phyloP scores from a whole-genome alignment of 2,888 invertebrate genomes.

The Seira ritae region DNA sequence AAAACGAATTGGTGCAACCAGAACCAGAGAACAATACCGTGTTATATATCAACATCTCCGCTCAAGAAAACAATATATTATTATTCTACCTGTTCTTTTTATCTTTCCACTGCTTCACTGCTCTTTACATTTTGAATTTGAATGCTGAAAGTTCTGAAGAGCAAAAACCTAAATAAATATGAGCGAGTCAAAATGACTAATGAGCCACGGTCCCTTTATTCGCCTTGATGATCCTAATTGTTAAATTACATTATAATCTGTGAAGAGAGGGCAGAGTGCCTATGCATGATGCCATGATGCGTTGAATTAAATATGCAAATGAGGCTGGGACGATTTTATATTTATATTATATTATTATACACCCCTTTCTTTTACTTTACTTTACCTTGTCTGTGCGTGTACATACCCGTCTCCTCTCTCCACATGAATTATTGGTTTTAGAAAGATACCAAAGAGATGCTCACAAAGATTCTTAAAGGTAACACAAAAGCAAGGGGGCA shows the following conservation, averaged over 20 bases:
- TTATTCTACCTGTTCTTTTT: not conserved
- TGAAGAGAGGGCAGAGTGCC: not conserved
- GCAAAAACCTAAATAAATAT: conserved; percentile 21
- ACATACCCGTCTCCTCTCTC: too few relatives aligned
- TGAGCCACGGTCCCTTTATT: conserved; percentile 64
- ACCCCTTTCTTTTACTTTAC: too few relatives aligned
- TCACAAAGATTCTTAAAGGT: too few relatives aligned
- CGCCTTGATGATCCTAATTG: conserved; percentile 65
- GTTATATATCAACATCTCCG: conserved; percentile 14
- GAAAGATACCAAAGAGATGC: too few relatives aligned
- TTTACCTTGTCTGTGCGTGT: too few relatives aligned
- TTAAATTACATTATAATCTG: conserved; percentile 66
- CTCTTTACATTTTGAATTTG: too few relatives aligned
- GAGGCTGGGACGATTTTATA: too few relatives aligned
- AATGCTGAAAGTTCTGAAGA: conserved; percentile 9
- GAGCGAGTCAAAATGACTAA: conserved; percentile 68
- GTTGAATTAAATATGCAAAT: not conserved
- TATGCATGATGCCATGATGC: not conserved
- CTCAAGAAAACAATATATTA: conserved; percentile 6
- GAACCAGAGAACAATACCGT: conserved; percentile 35
- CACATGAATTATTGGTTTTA: too few relatives aligned
- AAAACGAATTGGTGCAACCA: conserved; percentile 33
- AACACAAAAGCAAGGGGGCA: too few relatives aligned
- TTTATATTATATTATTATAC: too few relatives aligned
- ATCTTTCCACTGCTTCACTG: not conserved